These are phyloP conservation scores for Amniataba percoides DNA, from an alignment of 2,797 vertebrate species.

Conservation along the genomic window DNA sequence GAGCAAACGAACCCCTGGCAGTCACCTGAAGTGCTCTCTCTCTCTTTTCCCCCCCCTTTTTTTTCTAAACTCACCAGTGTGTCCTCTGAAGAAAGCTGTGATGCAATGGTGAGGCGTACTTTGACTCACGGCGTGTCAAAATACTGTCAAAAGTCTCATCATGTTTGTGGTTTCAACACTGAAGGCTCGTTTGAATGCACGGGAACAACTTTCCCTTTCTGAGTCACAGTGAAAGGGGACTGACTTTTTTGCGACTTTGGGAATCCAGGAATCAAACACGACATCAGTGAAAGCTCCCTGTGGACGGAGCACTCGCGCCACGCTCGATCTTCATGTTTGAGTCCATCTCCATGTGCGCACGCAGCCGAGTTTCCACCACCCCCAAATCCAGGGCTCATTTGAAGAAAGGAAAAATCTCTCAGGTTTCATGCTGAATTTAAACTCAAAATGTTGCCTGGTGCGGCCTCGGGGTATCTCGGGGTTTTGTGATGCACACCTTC, in stretches of 20 bases:
- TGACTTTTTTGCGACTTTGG: neutral
- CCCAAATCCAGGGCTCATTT: conserved; percentile 19
- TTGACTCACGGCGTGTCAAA: conserved; percentile 3
- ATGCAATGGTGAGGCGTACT: conserved; percentile 12
- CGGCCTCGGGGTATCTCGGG: conserved; percentile 5
- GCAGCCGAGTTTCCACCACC: conserved; percentile 4
- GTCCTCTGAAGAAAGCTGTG: neutral
- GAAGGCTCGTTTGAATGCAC: neutral
- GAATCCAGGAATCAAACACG: neutral
- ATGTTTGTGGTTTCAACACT: conserved; percentile 5
- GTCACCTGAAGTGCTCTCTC: conserved; percentile 56
- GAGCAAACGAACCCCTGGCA: conserved; percentile 15
- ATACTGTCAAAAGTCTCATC: neutral
- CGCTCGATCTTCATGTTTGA: conserved; percentile 3
- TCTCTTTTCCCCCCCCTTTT: no score
- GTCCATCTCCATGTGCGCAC: neutral
- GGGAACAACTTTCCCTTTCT: conserved; percentile 2
- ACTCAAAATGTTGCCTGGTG: neutral
- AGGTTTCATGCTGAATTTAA: conserved; percentile 4
- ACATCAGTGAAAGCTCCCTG: conserved; percentile 9
- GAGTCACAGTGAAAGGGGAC: conserved; percentile 13
- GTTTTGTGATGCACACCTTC: conserved; percentile 21
- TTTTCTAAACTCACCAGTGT: conserved; percentile 13
- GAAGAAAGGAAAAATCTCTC: conserved; percentile 3
- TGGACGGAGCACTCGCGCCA: neutral